Evolutionary conservation across 2,113 vertebrate species (phyloP).

Genomic region (Gallinago undulata): DNA sequence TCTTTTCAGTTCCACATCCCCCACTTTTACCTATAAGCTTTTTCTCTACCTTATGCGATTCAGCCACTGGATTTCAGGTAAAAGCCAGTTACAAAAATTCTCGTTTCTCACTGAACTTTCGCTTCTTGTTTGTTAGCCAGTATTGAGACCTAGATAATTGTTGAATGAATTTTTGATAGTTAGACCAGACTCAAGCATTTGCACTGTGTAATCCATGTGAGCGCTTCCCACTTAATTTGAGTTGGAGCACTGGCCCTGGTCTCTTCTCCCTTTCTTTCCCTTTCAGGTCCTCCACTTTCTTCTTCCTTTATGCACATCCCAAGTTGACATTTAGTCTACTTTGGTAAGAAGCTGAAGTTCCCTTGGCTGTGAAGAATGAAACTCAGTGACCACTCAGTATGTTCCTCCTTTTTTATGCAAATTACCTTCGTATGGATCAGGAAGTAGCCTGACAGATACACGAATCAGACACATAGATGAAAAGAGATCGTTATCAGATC

Average conservation of each 20-base stretch:
- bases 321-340: not conserved
- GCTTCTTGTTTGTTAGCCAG: not conserved
- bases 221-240: not conserved
- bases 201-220: not conserved
- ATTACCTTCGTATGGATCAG: constrained; percentile 21
- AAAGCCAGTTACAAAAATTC: not conserved
- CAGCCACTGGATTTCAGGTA: not conserved
- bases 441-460: constrained; percentile 35
- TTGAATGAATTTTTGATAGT: not conserved
- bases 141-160: not conserved
- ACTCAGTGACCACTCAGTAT: not conserved
- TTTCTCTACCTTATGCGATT: not conserved
- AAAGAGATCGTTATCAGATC: constrained; percentile 46
- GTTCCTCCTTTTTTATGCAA: constrained; percentile 40
- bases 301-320: not conserved
- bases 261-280: not conserved
- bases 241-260: not conserved
- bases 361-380: not conserved
- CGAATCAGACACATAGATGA: not conserved
- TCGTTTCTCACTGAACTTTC: not conserved
- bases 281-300: not conserved
- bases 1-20: not conserved
- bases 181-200: not conserved
- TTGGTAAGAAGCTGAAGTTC: not conserved
- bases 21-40: not conserved